Conservation (phyloP, 1,140 invertebrate species). For the Drosophila pseudoananassae region DNA sequence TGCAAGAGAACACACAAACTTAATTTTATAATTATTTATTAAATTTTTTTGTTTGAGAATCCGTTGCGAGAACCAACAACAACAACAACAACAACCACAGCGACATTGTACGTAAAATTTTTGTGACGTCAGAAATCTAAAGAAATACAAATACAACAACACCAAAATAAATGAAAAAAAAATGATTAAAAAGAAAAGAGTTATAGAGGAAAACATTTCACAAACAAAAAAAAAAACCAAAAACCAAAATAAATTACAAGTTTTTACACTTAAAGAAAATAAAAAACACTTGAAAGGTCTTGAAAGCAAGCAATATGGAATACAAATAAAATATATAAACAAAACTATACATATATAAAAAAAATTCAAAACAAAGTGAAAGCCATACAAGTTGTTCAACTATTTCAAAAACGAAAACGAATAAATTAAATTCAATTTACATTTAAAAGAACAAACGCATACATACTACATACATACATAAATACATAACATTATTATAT, state of each 20-base stretch:
- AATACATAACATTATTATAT: constrained; percentile 31
- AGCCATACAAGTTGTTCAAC: constrained; percentile 50
- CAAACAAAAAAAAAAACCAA: not conserved
- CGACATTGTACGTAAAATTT: constrained; percentile 68
- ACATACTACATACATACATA: constrained; percentile 38
- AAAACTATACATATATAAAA: constrained; percentile 1
- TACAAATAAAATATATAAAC: constrained; percentile 26
- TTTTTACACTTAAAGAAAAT: constrained; percentile 50
- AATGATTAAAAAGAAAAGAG: constrained; percentile 18
- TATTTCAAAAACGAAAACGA: constrained; percentile 33
- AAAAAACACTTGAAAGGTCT: constrained; percentile 13
- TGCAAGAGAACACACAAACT: not conserved
- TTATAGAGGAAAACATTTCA: constrained; percentile 35
- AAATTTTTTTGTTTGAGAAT: constrained; percentile 68
- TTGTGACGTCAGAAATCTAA: constrained; percentile 82
- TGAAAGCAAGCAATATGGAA: constrained; percentile 38
- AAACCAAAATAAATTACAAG: constrained; percentile 18
- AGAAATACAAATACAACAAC: constrained; percentile 31
- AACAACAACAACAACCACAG: constrained; percentile 58
- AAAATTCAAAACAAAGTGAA: constrained; percentile 12
- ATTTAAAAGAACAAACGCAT: constrained; percentile 28
- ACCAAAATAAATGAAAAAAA: constrained; percentile 30
- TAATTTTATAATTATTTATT: not conserved
- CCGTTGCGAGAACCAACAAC: constrained; percentile 72
- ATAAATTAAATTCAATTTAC: constrained; percentile 13